A percentile compares a stretch with the other conserved stretches of the same genome.
phyloP scores from a whole-genome alignment of 2,113 vertebrate genomes.

The Leptobrachium leishanense region DNA sequence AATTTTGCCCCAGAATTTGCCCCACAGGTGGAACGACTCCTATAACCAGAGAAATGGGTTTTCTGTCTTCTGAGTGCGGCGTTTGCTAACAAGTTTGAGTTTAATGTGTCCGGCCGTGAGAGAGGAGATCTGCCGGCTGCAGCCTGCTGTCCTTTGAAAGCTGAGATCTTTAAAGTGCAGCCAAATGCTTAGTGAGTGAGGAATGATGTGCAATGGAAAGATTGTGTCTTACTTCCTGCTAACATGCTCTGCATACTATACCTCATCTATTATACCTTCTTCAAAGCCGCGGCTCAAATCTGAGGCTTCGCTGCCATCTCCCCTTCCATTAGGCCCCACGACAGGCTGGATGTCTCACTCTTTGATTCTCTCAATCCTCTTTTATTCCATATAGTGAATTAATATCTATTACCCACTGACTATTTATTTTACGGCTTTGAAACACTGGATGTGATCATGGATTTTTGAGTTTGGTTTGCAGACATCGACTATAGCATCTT shows the following conservation, averaged over 20 bases:
- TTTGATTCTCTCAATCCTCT: not conserved
- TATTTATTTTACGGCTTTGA: not conserved
- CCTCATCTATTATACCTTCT: conserved; percentile 51
- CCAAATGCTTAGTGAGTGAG: conserved; percentile 50
- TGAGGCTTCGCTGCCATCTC: conserved; percentile 23
- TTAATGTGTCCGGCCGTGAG: conserved; percentile 37
- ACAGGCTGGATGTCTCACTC: conserved; percentile 9
- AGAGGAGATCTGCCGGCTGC: conserved; percentile 43
- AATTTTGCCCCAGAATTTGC: conserved; percentile 30
- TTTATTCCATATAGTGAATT: conserved; percentile 9
- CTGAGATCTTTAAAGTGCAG: conserved; percentile 49
- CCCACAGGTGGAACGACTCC: conserved; percentile 42
- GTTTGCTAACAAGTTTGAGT: conserved; percentile 48
- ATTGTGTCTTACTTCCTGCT: conserved; percentile 51
- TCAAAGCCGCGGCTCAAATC: conserved; percentile 42
- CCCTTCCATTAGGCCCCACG: conserved; percentile 39
- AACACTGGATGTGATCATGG: not conserved
- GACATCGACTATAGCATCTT: not conserved
- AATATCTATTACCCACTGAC: not conserved
- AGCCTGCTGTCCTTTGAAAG: conserved; percentile 49
- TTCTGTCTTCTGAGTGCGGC: conserved; percentile 39
- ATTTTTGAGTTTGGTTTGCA: not conserved
- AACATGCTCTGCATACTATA: conserved; percentile 50
- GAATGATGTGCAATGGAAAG: conserved; percentile 50
- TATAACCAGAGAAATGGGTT: conserved; percentile 38